Base-by-base conservation (phyloP, 2,888 invertebrate species). In the Rhimphoctona megacephalus region DNA sequence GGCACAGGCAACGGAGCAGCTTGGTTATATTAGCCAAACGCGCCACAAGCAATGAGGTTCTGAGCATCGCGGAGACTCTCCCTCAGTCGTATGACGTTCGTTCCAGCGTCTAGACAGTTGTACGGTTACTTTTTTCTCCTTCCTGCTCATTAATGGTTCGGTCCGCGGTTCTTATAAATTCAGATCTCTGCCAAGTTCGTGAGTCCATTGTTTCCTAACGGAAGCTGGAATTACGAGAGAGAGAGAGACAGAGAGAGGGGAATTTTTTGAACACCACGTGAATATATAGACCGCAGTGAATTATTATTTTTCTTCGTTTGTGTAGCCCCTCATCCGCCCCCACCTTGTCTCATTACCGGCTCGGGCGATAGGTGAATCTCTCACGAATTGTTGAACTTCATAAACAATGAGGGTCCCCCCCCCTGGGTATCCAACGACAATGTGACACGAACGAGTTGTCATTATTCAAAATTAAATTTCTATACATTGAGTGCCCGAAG, bases 1-100 rank as follows among this genome's bases (percentile, higher is more conserved):
- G 70, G 80, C 66, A 74, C 57, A 22, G 43, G 74, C 49, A 67
- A 30, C 81, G n/a, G 66, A 36, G 79, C 70, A 78, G n/a, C 25
- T 69, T 49, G 66, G n/a, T n/a, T n/a, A n/a, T n/a, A n/a, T 52
- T 30, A 54, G 70, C 8, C 67, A 17, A 67, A 78, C 54, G 39
- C 54, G 64, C 76, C 64, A 77, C 64, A 64, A 57, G 70, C 76
- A 64, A 73, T 52, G 61, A 70, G 70, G 79, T 80, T 33, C 73
- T 73, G 22, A 57, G 78, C 73, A 69, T 46, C 79, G 70, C 70
- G 43, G 52, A 57, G 81, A 80, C 82, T 81, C 57, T 89, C 87
- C 54, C 76, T 46, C 77, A 88, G 88, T 84, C 83, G 85, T 74
- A 86, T 79, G 88, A 89, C 90, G 89, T 76, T 89, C 86, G 87